Conservation (phyloP, 2,888 invertebrate species). For the Hypolimnas misippus region DNA sequence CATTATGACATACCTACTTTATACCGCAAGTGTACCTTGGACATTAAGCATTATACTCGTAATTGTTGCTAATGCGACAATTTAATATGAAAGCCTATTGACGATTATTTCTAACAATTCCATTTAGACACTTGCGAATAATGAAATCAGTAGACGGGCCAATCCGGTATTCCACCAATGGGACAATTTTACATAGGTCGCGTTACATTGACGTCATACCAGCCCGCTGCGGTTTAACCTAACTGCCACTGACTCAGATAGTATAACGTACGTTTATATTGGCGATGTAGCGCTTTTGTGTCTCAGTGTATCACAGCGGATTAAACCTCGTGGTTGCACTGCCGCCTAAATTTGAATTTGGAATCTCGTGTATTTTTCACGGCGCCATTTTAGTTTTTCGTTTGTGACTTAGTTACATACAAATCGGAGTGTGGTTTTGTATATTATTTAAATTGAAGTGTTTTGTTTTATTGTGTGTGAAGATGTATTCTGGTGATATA, state of each 20-base stretch:
- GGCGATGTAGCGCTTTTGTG: conserved; percentile 48
- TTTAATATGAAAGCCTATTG: conserved; percentile 4
- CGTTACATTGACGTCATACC: conserved; percentile 60
- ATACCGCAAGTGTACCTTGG: background rate
- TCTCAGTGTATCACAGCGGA: conserved; percentile 53
- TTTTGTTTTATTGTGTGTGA: conserved; percentile 30
- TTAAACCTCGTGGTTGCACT: conserved; percentile 28
- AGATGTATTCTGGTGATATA: conserved; percentile 68
- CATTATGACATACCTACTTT: background rate
- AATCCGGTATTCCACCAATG: conserved; percentile 56
- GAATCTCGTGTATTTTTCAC: conserved; percentile 13
- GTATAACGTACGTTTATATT: conserved; percentile 59
- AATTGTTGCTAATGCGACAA: background rate
- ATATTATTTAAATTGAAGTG: conserved; percentile 15
- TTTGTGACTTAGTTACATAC: conserved; percentile 19
- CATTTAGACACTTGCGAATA: conserved; percentile 11
- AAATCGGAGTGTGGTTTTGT: conserved; percentile 18
- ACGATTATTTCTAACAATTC: conserved; percentile 17
- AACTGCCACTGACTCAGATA: conserved; percentile 59
- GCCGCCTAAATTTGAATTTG: conserved; percentile 26
- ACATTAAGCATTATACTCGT: background rate
- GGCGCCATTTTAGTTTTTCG: conserved; percentile 3
- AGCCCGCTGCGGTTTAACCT: conserved; percentile 48
- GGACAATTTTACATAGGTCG: conserved; percentile 50
- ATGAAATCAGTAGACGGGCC: conserved; percentile 23